Evolutionary conservation across 2,797 vertebrate species (phyloP), one percentile per base, ranked within the genome.

Genomic region (Tympanoctomys barrerae): DNA sequence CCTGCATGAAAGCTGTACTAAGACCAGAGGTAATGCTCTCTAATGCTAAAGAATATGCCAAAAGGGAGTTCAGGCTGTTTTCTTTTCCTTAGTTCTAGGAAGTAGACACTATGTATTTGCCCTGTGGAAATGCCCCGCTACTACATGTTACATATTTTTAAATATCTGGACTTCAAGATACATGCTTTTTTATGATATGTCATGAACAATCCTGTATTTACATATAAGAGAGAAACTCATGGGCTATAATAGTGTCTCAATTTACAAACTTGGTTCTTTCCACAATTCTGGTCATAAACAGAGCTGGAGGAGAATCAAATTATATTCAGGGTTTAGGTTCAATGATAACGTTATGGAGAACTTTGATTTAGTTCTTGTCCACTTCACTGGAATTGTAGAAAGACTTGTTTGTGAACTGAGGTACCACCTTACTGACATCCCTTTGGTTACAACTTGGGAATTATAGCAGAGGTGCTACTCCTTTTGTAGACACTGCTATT

Each of bases 1-100:
- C 98, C 96, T 99, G 99, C 98, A 98, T 96, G 98, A 99, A 99
- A 94, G 99, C 99, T 59, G 98, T 99, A 0, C 98, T 99, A 96
- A 98, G 98, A 95, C 99, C 99, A 22, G 99, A 99, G 99, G 99
- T 99, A 99, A 98, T 88, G 87, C 46, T 24, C 49, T 22, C 33
- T 88, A 31, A 31, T 82, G 42, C 24, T 80, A 31, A 79, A 85
- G 42, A 57, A 86, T 46, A 14, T 77, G 21, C 59, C 22, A 4
- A 7, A 80, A 81, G 52, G 1, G 49, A 22, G 18, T 36, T 6
- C 21, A 66, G 39, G 26, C 79, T 86, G 11, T 46, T 91, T 84
- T 59, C 54, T 10, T 2, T 80, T 36, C 49, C 75, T 90, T 90
- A 87, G 54, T 52, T 87, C 64, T 92, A n/a, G 18, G 83, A 83